Percentiles rank a stretch among this genome's conserved stretches.
Conservation (phyloP, 2,113 vertebrate genomes). For the Lathamus discolor region DNA sequence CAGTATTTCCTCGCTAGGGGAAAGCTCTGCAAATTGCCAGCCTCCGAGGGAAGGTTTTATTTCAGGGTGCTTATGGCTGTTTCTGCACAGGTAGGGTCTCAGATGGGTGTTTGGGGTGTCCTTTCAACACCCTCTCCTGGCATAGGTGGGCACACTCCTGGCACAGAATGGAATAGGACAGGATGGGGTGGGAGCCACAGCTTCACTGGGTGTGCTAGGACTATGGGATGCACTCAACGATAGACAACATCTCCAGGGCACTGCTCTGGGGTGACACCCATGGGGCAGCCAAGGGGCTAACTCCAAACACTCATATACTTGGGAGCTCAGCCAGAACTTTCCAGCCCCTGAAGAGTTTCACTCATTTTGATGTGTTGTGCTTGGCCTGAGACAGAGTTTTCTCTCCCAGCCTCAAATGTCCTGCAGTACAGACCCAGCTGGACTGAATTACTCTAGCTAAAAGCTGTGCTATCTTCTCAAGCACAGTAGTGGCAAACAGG, state of each 20-base stretch:
- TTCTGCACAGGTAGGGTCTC: neutral
- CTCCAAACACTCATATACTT: rapidly evolving
- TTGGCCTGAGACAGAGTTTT: neutral
- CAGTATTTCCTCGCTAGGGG: neutral
- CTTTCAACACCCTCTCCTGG: neutral
- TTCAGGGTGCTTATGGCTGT: neutral
- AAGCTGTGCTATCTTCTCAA: neutral
- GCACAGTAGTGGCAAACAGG: neutral
- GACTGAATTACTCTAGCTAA: neutral
- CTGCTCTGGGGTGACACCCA: rapidly evolving
- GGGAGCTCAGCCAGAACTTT: neutral
- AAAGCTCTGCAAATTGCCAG: neutral
- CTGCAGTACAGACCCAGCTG: rapidly evolving
- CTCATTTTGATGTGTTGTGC: rapidly evolving
- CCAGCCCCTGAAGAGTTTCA: neutral
- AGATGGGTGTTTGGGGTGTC: neutral
- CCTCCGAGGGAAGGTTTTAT: neutral
- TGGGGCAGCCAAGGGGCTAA: neutral
- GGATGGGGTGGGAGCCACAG: neutral
- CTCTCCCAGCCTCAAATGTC: neutral
- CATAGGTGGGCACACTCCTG: too few species aligned
- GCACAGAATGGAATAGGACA: too few species aligned
- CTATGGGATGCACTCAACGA: rapidly evolving
- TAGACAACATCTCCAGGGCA: neutral
- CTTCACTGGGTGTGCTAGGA: neutral